Evolutionary conservation across 1,140 invertebrate genomes (phyloP), one percentile per base, ranked within the genome.

Genomic region (Psix sp.): DNA sequence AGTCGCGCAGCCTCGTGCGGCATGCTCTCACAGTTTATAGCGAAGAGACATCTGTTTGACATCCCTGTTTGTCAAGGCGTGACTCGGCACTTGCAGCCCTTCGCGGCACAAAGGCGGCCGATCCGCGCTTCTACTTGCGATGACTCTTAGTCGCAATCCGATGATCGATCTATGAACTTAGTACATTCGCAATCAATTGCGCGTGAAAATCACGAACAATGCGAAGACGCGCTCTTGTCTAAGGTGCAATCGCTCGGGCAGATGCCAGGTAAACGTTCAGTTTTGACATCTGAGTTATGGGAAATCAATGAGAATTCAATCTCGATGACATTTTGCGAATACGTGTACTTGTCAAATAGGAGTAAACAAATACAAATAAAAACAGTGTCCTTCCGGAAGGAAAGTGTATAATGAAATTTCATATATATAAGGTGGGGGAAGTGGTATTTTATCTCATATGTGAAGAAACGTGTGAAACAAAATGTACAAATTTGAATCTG

Each of bases 11-110:
- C 13, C 18, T 51, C 49, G 63, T 26, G 52, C 17, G 57, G 18
- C 39, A 18, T 18, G 49, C 63, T 65, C 63, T 65, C 65, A 62
- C 56, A 75, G 72, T 26, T 51, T 59, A 42, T 45, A 57, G 36
- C 14, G 31, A 15, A 56, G 68, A 81, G 83, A 86, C 85, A 87
- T 87, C 85, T 87, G 86, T 86, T 86, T 87, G 86, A 86, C 85
- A 86, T 86, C 85, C 83, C 84, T 82, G 85, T 86, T 86, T 85
- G 85, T 80, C 86, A 86, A 86, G 86, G 86, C 86, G 86, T 87
- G 86, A 87, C 85, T 87, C 84, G 84, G 82, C 86, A 86, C 86
- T 87, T 86, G 84, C 77, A 80, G 75, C 76, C 79, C 80, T 77
- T 76, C 71, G 35, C 38, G 57, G 21, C 60, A 83, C 79, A 84